Evolutionary conservation across 1,140 invertebrate species (phyloP).

Genomic region (Maconellicoccus hirsutus): DNA sequence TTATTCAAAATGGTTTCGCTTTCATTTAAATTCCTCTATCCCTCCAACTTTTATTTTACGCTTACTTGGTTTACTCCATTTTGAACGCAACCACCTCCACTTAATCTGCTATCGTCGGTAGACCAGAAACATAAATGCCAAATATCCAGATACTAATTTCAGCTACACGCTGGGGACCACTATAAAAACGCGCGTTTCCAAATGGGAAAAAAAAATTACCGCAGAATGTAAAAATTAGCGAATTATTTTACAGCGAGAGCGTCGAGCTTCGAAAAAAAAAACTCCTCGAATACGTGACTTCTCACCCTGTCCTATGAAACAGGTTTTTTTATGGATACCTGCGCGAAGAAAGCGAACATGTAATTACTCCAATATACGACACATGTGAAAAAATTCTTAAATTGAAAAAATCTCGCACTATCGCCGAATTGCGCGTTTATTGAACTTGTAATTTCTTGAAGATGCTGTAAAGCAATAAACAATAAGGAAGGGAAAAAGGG

Average conservation of each 20-base stretch:
- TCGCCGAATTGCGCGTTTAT: neutral
- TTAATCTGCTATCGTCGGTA: neutral
- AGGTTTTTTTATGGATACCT: neutral
- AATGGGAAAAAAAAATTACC: neutral
- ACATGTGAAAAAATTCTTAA: neutral
- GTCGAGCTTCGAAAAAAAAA: neutral
- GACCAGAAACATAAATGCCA: slow-evolving; percentile 7
- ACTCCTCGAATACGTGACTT: neutral
- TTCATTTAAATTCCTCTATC: neutral
- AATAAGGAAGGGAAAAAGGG: neutral
- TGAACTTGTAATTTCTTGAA: neutral
- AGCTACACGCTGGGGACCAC: neutral
- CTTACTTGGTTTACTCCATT: neutral
- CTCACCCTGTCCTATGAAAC: neutral
- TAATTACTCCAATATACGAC: neutral
- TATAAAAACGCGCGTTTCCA: neutral
- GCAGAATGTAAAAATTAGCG: neutral
- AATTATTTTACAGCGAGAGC: neutral
- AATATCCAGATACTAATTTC: neutral
- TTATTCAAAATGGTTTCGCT: slow-evolving; percentile 9
- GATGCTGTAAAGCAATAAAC: neutral
- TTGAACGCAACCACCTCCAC: neutral
- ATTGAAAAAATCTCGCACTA: neutral
- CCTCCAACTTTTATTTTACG: neutral
- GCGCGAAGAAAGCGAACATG: neutral